Evolutionary conservation across 2,888 invertebrate species (phyloP), one percentile per base, ranked within the genome.

Genomic region (Ectemnius lituratus): DNA sequence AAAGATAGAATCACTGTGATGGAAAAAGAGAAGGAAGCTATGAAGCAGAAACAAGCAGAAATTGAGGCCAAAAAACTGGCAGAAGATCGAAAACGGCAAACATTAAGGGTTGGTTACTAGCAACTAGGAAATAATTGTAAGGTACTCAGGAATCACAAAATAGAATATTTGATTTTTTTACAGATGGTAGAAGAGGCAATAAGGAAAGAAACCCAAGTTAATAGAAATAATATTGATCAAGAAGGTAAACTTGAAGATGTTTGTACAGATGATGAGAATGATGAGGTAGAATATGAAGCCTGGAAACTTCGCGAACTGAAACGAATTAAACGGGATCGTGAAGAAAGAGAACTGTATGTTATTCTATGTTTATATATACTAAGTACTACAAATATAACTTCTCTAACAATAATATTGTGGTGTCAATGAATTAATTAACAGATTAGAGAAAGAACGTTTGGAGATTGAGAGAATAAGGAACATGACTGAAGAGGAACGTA

Each of bases 251-350:
- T 97, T 4, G 94, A 96, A 79, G 96, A 97, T 88, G 96, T 98
- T 1, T 96, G 96, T 87, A 98, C 97, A 0, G 98, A 98, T 81
- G 98, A 98, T 89, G 99, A 99, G 88, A 98, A 98, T 87, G 98
- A 98, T 86, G 98, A 99, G 89, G 94, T 98, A 8, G 98, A 98
- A 87, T 99, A 99, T 86, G 99, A 99, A 91, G 94, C 97, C 0
- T 99, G 99, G 99, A 99, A 99, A 91, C 91, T 99, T 45, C 93
- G 99, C 20, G 99, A 99, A 92, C 93, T 99, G 89, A 98, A 98
- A 89, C 93, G 99, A 61, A 95, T 99, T 80, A 99, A 99, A 91
- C 94, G 99, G 1, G 98, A 99, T 90, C 94, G 98, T 78, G 99
- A 99, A 84, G 98, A 99, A 91, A 93, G 97, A 84, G 99, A 99